Base-by-base conservation (phyloP, 2,888 invertebrate genomes). In the Drosophila phalerata region DNA sequence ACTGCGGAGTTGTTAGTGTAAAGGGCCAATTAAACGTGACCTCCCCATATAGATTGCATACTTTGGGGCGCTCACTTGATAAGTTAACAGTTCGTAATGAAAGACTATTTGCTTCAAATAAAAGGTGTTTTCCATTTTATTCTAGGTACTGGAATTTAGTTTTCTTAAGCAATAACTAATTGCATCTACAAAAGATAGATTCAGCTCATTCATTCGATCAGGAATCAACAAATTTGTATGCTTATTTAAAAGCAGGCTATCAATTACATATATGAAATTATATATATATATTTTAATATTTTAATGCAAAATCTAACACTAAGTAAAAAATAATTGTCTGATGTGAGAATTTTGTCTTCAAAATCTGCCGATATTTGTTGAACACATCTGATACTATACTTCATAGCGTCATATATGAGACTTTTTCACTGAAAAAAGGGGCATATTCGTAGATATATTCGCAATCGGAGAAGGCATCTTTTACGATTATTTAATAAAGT, bases 401-500 rank as follows among this genome's bases (percentile, higher is more conserved):
- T 3, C 0, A 25, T 25, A 25, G 3, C 19, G 1, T 19, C 19
- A 19, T 19, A 19, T 19, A 19, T 19, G 3, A 19, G 3, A 19
- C 19, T 19, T 19, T 19, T n/a, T n/a, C n/a, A n/a, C n/a, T n/a
- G n/a, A n/a, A n/a, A n/a, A n/a, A n/a, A n/a, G n/a, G n/a, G n/a
- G n/a, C n/a, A n/a, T n/a, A n/a, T n/a, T n/a, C n/a, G n/a, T n/a
- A n/a, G n/a, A n/a, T n/a, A n/a, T n/a, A n/a, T n/a, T n/a, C n/a
- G n/a, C n/a, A 28, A 28, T 28, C 28, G 4, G 28, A 28, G 28
- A 8, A 30, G 42, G 37, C 45, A 13, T 13, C 15, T 61, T 63
- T 62, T 58, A 65, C 42, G 65, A 64, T 64, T 61, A 52, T 75
- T 79, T 76, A 43, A 76, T 75, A 62, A 52, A 76, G 69, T 62